Evolutionary conservation across 2,113 vertebrate species (phyloP).

Genomic region (Urocitellus parryii): DNA sequence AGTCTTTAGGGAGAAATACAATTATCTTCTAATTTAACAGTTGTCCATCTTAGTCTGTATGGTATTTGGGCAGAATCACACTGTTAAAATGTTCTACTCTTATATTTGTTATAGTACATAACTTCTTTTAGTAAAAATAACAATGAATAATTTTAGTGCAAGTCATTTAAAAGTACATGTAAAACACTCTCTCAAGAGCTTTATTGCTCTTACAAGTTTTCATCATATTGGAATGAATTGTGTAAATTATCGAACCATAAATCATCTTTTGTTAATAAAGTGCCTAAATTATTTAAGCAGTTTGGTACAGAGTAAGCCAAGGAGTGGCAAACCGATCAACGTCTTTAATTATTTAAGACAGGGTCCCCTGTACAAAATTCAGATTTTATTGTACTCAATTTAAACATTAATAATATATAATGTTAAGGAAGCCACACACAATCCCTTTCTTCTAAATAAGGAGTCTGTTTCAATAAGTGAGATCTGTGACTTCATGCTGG

Average conservation of each 20-base stretch:
- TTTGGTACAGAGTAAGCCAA: background rate
- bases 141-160: background rate
- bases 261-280: slow-evolving; percentile 60
- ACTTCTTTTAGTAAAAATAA: background rate
- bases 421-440: slow-evolving; percentile 4
- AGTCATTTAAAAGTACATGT: background rate
- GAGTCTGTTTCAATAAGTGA: slow-evolving; percentile 34
- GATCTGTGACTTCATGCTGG: slow-evolving; percentile 32
- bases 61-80: background rate
- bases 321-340: background rate
- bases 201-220: background rate
- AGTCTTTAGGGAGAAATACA: background rate
- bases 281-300: slow-evolving; percentile 64
- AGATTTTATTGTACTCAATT: slow-evolving; percentile 62
- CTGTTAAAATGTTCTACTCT: background rate
- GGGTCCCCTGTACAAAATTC: slow-evolving; percentile 26
- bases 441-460: slow-evolving; percentile 58
- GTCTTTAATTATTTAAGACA: slow-evolving; percentile 76
- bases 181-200: background rate
- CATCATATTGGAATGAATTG: background rate
- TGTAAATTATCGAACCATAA: slow-evolving; percentile 30
- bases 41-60: background rate
- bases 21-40: background rate
- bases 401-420: slow-evolving; percentile 73
- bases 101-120: background rate